Evolutionary conservation across 2,888 invertebrate species (phyloP), one percentile per base, ranked within the genome.

Genomic region (Eristalis pertinax): DNA sequence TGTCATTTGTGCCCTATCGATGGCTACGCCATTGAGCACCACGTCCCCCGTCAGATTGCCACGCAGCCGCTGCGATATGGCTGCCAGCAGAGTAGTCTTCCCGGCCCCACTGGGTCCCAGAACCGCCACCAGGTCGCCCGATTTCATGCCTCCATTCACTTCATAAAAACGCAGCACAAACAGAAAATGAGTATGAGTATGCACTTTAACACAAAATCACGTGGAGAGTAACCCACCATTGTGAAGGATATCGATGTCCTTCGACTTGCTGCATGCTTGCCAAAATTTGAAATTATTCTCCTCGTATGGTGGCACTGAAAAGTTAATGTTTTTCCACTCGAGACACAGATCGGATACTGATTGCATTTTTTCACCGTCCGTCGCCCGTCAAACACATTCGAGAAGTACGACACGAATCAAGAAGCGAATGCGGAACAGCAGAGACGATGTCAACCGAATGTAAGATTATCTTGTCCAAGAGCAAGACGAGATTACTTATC

Each of bases 71-170:
- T 96, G 95, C 89, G 96, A 96, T 89, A 97, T 95, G 1, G 96
- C 95, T 4, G 96, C 96, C 11, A 97, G 92, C 1, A 97, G 92
- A 62, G 96, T 96, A 50, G 96, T 96, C 93, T 96, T 96, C 13
- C 96, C 96, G 60, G 96, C 95, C 63, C 97, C 97, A 93, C 96
- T 96, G 90, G 90, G 93, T 91, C 96, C 96, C 94, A 97, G 94
- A 89, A 97, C 94, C n/a, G 96, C 96, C 89, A 96, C 95, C 89
- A 97, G 93, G 90, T 95, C 95, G 64, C 96, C 96, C 11, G 96
- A 95, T 80, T 95, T 94, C 35, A 95, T 95, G 78, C 94, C 93
- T 38, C 96, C 96, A 92, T 94, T 96, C 29, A 96, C 96, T 96
- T 93, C 50, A 81, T 64, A 70, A 82, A 60, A 73, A 69, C 8